Evolutionary conservation across 2,797 vertebrate genomes (phyloP).

Genomic region (Tenualosa thibaudeaui): DNA sequence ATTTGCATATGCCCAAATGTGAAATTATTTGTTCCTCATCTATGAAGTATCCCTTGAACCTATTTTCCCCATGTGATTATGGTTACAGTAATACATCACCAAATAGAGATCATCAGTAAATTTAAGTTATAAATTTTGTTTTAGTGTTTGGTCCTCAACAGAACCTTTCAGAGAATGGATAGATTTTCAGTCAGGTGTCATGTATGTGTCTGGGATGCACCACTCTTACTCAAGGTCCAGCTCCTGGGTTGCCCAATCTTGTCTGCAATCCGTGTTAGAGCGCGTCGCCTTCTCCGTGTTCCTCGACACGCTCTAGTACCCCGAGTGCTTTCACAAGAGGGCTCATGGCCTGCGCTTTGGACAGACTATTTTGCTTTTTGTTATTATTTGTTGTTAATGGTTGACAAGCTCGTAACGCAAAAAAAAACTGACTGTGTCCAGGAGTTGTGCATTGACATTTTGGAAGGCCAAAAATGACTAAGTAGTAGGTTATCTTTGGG

Average conservation of each 20-base stretch:
- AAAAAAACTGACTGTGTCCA: background rate
- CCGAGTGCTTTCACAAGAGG: slow-evolving; percentile 71
- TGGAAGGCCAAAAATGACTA: background rate
- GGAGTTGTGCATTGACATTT: background rate
- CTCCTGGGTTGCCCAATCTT: slow-evolving; percentile 16
- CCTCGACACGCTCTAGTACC: slow-evolving; percentile 58
- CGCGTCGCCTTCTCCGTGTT: slow-evolving; percentile 58
- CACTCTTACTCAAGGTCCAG: background rate
- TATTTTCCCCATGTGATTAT: background rate
- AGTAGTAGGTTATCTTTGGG: too few species aligned
- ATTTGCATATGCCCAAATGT: slow-evolving; percentile 13
- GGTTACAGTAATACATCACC: background rate
- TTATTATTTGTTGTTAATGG: slow-evolving; percentile 81
- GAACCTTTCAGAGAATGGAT: background rate
- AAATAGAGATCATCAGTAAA: background rate
- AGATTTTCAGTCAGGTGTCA: background rate
- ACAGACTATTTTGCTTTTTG: slow-evolving; percentile 70
- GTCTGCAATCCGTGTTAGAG: slow-evolving; percentile 54
- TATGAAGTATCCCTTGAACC: background rate
- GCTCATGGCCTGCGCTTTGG: slow-evolving; percentile 63
- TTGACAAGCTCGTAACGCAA: slow-evolving; percentile 59
- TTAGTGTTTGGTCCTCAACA: background rate
- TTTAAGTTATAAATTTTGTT: background rate
- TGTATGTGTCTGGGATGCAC: background rate
- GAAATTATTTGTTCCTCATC: background rate